Evolutionary conservation across 53 echinoderm and acorn worm species (phyloP).

Genomic region (Stichopus horrens): DNA sequence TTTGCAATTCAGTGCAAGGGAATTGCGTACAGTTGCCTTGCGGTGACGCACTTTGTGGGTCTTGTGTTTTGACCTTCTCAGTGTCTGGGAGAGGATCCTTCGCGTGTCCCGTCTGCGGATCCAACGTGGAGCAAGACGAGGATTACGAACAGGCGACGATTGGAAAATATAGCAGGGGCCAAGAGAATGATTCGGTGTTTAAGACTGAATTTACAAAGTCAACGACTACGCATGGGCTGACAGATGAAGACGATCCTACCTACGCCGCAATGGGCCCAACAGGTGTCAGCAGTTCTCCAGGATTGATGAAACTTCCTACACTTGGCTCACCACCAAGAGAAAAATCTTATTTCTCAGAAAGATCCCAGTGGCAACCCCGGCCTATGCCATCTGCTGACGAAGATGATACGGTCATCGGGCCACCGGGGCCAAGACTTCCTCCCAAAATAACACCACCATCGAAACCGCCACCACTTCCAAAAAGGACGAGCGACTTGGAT

Average conservation of each 20-base stretch:
- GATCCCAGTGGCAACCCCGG: no score
- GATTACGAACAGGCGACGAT: background rate
- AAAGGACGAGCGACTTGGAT: background rate
- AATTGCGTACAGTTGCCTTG: no score
- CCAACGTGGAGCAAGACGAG: background rate
- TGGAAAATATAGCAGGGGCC: no score
- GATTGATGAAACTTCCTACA: background rate
- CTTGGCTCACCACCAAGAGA: background rate
- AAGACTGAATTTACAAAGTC: background rate
- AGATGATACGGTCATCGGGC: background rate
- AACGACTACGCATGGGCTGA: background rate
- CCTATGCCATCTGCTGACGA: no score
- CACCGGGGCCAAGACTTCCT: conserved; percentile 3
- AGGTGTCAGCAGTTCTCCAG: background rate
- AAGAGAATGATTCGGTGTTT: background rate
- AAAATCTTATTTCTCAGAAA: no score
- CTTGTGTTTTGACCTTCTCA: background rate
- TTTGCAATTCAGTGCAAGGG: no score
- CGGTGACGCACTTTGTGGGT: background rate
- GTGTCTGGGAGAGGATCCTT: background rate
- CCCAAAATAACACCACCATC: background rate
- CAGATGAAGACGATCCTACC: background rate
- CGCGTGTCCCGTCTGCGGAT: background rate
- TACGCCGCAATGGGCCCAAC: background rate
- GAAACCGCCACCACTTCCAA: background rate